phyloP scores from a whole-genome alignment of 2,113 vertebrate species.

The Laterallus jamaicensis region DNA sequence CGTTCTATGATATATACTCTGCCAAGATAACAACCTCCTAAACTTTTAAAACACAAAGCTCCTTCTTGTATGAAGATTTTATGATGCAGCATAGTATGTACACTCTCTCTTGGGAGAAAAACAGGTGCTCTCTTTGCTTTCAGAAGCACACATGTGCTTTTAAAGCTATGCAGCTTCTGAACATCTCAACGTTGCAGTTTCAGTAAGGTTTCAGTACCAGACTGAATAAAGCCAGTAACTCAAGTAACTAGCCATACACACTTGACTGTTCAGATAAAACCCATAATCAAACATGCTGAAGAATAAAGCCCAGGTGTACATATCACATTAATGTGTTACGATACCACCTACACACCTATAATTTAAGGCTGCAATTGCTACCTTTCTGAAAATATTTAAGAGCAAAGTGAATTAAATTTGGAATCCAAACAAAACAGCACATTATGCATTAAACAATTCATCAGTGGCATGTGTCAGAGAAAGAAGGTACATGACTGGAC shows the following conservation, averaged over 20 bases:
- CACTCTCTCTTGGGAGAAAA: background rate
- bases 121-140: background rate
- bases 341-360: background rate
- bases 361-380: background rate
- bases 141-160: background rate
- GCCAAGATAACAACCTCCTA: background rate
- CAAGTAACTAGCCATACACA: background rate
- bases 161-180: background rate
- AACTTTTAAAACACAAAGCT: background rate
- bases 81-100: background rate
- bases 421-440: background rate
- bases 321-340: background rate
- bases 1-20: background rate
- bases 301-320: background rate
- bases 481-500: background rate
- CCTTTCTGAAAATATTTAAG: background rate
- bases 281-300: background rate
- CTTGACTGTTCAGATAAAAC: background rate
- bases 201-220: background rate
- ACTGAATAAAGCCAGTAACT: background rate
- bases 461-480: background rate
- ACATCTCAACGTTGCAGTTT: background rate
- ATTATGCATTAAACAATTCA: background rate
- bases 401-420: background rate
- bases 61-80: background rate